Evolutionary conservation across 2,113 vertebrate species (phyloP).

Genomic region (Turdus rufiventris): DNA sequence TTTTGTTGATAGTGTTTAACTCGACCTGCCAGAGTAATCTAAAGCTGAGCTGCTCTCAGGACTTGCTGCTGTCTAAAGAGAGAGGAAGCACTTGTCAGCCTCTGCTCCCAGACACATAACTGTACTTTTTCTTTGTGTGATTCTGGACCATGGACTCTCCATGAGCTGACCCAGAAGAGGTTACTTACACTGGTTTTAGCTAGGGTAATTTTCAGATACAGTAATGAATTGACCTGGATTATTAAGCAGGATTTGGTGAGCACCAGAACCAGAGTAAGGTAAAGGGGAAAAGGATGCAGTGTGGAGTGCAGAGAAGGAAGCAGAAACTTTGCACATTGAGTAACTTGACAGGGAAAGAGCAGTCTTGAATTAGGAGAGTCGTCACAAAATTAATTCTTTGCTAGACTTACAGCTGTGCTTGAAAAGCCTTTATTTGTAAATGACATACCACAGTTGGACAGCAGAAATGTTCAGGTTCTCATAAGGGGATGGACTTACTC

Average conservation of each 20-base stretch:
- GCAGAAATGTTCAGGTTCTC: background rate
- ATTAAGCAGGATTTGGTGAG: background rate
- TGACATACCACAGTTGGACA: background rate
- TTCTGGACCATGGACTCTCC: background rate
- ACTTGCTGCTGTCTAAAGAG: background rate
- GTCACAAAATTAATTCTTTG: background rate
- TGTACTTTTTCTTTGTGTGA: background rate
- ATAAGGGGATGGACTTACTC: background rate
- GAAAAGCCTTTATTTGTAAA: background rate
- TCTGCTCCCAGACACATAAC: background rate
- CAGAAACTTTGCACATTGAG: background rate
- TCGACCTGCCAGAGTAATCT: background rate
- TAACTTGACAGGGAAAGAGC: background rate
- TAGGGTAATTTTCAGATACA: background rate
- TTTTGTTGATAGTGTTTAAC: background rate
- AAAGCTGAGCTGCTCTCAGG: background rate
- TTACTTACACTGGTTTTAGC: background rate
- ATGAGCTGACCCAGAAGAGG: background rate
- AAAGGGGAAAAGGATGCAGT: background rate
- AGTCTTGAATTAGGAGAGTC: background rate
- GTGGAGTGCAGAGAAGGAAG: background rate
- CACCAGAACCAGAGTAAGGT: background rate
- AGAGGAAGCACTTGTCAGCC: background rate
- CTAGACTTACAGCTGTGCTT: background rate
- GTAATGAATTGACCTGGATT: background rate